These are phyloP conservation scores for Acanthornis magna DNA, from an alignment of 2,797 vertebrate genomes.

Conservation along the genomic window DNA sequence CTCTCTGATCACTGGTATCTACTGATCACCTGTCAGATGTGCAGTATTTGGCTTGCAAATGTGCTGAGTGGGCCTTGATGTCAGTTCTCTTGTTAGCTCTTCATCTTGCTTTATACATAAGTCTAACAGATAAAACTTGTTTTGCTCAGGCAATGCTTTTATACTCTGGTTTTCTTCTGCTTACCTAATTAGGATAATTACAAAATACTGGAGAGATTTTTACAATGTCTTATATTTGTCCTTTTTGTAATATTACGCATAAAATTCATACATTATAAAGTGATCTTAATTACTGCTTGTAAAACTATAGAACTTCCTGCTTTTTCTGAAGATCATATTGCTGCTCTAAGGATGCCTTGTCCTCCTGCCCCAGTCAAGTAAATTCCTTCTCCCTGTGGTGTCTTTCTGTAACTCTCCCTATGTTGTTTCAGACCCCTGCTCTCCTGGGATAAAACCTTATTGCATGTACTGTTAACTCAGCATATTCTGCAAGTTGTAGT, in stretches of 20 bases:
- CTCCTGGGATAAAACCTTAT: neutral
- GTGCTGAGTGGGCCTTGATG: constrained; percentile 28
- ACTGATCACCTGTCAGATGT: constrained; percentile 29
- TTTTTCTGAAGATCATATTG: neutral
- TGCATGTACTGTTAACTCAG: constrained; percentile 32
- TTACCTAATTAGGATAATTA: neutral
- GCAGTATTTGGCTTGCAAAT: constrained; percentile 41
- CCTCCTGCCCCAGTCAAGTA: neutral
- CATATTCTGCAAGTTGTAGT: constrained; percentile 18
- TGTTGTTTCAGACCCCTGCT: neutral
- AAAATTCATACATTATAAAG: neutral
- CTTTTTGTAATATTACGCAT: neutral
- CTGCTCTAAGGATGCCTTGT: neutral
- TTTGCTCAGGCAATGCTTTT: neutral
- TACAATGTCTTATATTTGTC: neutral
- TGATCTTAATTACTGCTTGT: neutral
- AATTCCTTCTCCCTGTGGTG: neutral
- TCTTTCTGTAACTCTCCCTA: neutral
- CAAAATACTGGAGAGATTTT: neutral
- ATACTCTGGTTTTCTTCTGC: neutral
- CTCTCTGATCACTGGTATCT: neutral
- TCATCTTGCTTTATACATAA: neutral
- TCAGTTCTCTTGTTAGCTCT: neutral
- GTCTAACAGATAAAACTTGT: neutral
- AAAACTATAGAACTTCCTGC: neutral